Percentiles rank a stretch among this genome's conserved stretches.
Evolutionary conservation across 2,888 invertebrate genomes (phyloP).

Genomic region (Diadromus collaris): DNA sequence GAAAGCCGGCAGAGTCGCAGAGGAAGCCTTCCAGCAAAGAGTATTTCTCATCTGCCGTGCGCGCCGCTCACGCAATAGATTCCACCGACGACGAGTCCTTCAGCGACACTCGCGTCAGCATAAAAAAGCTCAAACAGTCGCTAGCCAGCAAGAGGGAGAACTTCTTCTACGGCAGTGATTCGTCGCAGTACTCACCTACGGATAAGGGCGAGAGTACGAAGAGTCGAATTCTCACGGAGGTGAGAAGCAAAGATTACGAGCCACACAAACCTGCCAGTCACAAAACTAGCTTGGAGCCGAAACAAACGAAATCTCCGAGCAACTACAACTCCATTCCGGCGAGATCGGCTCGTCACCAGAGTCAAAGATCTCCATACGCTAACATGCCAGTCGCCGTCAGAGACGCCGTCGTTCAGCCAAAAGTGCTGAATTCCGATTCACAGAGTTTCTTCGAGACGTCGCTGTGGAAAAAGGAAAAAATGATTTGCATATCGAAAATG

Average conservation of each 20-base stretch:
- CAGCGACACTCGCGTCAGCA: conserved; percentile 64
- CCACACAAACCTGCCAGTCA: conserved; percentile 75
- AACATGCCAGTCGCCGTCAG: conserved; percentile 64
- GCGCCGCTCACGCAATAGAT: conserved; percentile 50
- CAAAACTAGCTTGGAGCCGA: conserved; percentile 71
- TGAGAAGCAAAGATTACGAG: conserved; percentile 67
- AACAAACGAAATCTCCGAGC: conserved; percentile 65
- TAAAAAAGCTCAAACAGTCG: conserved; percentile 68
- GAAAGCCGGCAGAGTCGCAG: conserved; percentile 1
- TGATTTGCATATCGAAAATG: conserved; percentile 74
- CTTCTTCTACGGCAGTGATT: conserved; percentile 69
- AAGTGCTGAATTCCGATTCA: conserved; percentile 66
- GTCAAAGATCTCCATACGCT: conserved; percentile 60
- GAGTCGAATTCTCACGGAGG: conserved; percentile 56
- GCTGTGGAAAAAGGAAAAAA: conserved; percentile 73
- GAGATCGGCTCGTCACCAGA: conserved; percentile 45
- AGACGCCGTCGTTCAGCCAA: conserved; percentile 66
- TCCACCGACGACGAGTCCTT: conserved; percentile 61
- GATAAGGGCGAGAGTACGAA: conserved; percentile 55
- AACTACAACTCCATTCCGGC: conserved; percentile 62
- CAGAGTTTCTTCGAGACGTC: conserved; percentile 72
- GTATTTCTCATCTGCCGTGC: conserved; percentile 38
- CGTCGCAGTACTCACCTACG: conserved; percentile 43
- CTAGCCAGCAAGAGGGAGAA: conserved; percentile 68
- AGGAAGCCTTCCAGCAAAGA: conserved; percentile 3